A percentile compares a stretch with the other conserved stretches of the same genome.
Evolutionary conservation across 2,888 invertebrate genomes (phyloP).

Genomic region (Blastobasis lacticolella): DNA sequence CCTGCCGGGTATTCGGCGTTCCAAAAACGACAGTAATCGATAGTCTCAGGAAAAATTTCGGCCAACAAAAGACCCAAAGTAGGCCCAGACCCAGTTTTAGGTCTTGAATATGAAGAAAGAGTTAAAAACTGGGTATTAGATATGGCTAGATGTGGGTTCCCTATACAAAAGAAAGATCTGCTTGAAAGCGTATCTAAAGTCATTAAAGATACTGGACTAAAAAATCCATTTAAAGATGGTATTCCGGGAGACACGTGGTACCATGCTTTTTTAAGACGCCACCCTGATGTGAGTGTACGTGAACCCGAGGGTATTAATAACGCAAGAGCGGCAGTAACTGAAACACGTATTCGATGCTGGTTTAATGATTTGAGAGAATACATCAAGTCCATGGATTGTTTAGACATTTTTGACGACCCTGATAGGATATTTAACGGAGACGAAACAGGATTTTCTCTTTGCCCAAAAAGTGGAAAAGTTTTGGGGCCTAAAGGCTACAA

Average conservation of each 20-base stretch:
- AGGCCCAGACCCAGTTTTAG: conserved; percentile 15
- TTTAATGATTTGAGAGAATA: not conserved
- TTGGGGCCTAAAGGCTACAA: not conserved
- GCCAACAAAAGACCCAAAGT: conserved; percentile 8
- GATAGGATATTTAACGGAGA: not conserved
- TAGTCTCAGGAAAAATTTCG: conserved; percentile 4
- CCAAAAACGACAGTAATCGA: conserved; percentile 10
- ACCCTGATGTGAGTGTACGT: conserved; percentile 4
- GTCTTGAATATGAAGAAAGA: conserved; percentile 13
- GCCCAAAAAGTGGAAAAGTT: not conserved
- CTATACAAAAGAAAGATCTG: conserved; percentile 5
- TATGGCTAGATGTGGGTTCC: conserved; percentile 6
- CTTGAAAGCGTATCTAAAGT: conserved; percentile 1
- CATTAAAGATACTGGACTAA: not conserved
- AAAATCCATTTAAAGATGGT: conserved; percentile 6
- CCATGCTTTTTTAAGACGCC: conserved; percentile 5
- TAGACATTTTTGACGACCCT: not conserved
- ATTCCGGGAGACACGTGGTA: conserved; percentile 9
- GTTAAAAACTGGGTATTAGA: conserved; percentile 13
- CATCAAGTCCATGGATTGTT: not conserved
- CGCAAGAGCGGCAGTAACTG: not conserved
- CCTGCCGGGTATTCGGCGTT: conserved; percentile 5
- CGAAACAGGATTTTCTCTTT: not conserved
- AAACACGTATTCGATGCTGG: not conserved
- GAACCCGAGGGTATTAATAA: conserved; percentile 8